Conservation (phyloP, 2,888 invertebrate genomes). For the Eudemis profundana region DNA sequence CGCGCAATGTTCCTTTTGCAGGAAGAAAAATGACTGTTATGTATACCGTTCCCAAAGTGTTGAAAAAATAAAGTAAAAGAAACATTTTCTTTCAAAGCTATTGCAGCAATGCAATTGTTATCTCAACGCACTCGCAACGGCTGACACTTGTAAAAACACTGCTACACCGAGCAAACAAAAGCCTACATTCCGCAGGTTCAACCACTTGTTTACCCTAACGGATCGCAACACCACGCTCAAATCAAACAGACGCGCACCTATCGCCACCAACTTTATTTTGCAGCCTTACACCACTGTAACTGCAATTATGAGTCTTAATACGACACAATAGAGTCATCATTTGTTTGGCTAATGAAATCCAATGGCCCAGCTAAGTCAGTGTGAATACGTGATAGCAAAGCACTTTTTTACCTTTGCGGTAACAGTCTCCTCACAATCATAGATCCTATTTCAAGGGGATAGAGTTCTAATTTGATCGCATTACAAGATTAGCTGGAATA, state of each 20-base stretch:
- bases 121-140: conserved; percentile 3
- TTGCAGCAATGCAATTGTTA: conserved; percentile 20
- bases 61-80: not conserved
- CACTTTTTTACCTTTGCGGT: conserved; percentile 24
- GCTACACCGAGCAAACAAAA: conserved; percentile 46
- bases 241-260: conserved; percentile 46
- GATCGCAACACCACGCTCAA: conserved; percentile 49
- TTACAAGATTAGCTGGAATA: conserved; percentile 5
- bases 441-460: conserved; percentile 11
- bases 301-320: not conserved
- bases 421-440: conserved; percentile 5
- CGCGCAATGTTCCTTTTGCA: too few species aligned
- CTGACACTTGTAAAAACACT: conserved; percentile 40
- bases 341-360: not conserved
- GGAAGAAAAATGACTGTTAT: too few species aligned
- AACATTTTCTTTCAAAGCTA: not conserved
- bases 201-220: conserved; percentile 61
- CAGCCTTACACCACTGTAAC: conserved; percentile 3
- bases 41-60: too few species aligned
- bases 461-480: conserved; percentile 21
- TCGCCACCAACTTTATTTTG: conserved; percentile 12
- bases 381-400: conserved; percentile 30
- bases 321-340: conserved; percentile 11
- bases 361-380: not conserved
- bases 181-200: conserved; percentile 47